These are phyloP conservation scores for Peromyscus nudipes DNA, from an alignment of 2,797 vertebrate genomes.

Conservation along the genomic window DNA sequence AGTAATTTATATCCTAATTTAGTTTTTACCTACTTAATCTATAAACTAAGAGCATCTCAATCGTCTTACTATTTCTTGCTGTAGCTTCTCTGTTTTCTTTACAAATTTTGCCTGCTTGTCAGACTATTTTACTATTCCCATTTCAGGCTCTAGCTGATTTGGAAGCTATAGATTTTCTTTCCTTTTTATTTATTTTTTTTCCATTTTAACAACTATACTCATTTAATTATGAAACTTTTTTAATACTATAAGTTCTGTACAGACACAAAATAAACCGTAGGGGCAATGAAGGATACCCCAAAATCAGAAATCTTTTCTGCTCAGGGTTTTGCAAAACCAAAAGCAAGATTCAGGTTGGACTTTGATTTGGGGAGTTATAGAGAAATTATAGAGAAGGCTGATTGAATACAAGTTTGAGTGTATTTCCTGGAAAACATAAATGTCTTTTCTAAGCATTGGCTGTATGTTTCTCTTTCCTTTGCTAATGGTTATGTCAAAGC, in stretches of 20 bases:
- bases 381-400: not conserved
- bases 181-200: not conserved
- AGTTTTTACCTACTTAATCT: not conserved
- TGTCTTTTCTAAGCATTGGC: not conserved
- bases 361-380: not conserved
- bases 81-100: not conserved
- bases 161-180: not conserved
- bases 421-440: not conserved
- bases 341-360: not conserved
- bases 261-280: not conserved
- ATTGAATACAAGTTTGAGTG: conserved; percentile 11
- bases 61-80: not conserved
- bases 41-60: not conserved
- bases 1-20: not conserved
- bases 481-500: not conserved
- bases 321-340: not conserved
- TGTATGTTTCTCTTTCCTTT: not conserved
- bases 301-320: not conserved
- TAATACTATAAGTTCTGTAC: not conserved
- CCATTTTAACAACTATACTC: not conserved
- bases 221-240: not conserved
- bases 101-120: not conserved
- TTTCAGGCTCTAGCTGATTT: not conserved
- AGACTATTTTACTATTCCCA: not conserved
- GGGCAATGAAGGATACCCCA: not conserved